Conservation (phyloP, 64 coral and sea anemone species). For the Orbicella faveolata region DNA sequence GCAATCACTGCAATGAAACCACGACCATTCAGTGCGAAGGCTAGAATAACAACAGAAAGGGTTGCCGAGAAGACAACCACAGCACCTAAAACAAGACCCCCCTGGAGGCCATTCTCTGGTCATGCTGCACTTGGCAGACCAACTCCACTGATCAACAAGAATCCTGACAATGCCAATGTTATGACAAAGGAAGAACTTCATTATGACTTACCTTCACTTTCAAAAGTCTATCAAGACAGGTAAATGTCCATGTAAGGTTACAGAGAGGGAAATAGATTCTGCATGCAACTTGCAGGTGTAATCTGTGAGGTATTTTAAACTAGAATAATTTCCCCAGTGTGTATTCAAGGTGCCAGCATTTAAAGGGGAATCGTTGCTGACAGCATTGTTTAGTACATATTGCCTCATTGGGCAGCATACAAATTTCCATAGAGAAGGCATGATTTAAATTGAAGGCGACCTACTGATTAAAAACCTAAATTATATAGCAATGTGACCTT, state of each 20-base stretch:
- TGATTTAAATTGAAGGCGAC: too few relatives aligned
- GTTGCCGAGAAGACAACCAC: not conserved
- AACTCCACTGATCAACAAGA: not conserved
- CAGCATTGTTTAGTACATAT: too few relatives aligned
- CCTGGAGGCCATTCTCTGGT: slow-evolving; percentile 52
- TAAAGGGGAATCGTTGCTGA: too few relatives aligned
- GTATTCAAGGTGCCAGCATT: too few relatives aligned
- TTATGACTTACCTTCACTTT: not conserved
- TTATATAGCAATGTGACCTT: too few relatives aligned
- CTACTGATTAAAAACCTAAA: too few relatives aligned
- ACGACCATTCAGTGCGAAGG: slow-evolving; percentile 40
- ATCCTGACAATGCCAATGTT: not conserved
- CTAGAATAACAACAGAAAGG: slow-evolving; percentile 35
- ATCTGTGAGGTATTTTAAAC: too few relatives aligned
- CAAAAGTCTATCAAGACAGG: slow-evolving; percentile 32
- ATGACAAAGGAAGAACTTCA: not conserved
- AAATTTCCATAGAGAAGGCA: too few relatives aligned
- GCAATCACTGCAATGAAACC: not conserved
- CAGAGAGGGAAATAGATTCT: not conserved
- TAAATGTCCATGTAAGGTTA: not conserved
- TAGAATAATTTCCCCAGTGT: too few relatives aligned
- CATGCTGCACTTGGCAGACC: slow-evolving; percentile 27
- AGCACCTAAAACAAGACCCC: not conserved
- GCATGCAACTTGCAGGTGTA: not conserved
- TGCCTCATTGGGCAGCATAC: too few relatives aligned